Conservation (phyloP, 2,888 invertebrate species). For the Tromatobia lineatoria region DNA sequence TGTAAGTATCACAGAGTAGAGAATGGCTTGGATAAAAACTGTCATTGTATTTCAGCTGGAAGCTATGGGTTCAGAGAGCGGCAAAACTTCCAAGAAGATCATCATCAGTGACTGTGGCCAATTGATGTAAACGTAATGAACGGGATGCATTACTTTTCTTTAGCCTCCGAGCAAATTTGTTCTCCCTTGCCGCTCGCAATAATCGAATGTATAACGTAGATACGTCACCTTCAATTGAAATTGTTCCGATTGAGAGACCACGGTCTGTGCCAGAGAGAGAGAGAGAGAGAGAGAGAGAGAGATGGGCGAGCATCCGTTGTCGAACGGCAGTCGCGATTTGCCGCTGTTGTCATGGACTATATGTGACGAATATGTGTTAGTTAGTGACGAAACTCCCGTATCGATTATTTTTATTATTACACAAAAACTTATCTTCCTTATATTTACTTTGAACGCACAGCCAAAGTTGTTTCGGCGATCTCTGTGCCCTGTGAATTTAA, state of each 20-base stretch:
- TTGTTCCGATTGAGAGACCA: conserved; percentile 53
- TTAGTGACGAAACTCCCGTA: conserved; percentile 25
- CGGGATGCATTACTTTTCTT: conserved; percentile 73
- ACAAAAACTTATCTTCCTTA: conserved; percentile 35
- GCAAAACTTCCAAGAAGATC: conserved; percentile 94
- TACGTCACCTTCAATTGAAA: conserved; percentile 54
- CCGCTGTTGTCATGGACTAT: conserved; percentile 7
- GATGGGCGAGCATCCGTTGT: conserved; percentile 7
- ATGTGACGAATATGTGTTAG: conserved; percentile 14
- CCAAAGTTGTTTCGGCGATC: conserved; percentile 18
- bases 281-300: conserved; percentile 1
- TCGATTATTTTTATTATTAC: conserved; percentile 12
- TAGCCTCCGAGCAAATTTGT: conserved; percentile 62
- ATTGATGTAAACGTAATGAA: conserved; percentile 86
- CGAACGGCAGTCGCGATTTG: background rate
- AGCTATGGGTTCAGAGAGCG: conserved; percentile 92
- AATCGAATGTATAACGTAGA: conserved; percentile 67
- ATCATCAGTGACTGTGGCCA: conserved; percentile 94
- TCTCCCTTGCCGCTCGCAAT: conserved; percentile 57
- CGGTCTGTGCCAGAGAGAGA: conserved; percentile 20
- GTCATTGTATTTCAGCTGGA: conserved; percentile 86
- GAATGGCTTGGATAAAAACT: conserved; percentile 14
- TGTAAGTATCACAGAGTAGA: background rate
- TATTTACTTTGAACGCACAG: conserved; percentile 45
- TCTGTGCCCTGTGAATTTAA: conserved; percentile 35